Conservation (phyloP, 2,888 invertebrate genomes). For the Apamea epomidion region DNA sequence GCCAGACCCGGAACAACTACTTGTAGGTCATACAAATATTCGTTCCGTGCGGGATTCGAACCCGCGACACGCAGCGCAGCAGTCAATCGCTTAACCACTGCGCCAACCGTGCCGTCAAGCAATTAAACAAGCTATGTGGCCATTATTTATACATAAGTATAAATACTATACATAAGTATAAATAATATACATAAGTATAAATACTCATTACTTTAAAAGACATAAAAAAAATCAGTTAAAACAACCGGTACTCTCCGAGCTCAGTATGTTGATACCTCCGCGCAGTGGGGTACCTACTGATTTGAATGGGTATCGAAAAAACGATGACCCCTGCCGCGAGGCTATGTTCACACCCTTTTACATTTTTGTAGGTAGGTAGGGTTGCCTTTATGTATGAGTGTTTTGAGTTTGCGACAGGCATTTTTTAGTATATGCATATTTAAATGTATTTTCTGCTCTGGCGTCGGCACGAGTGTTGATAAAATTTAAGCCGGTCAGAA, state of each 20-base stretch:
- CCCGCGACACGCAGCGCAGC: too few relatives aligned
- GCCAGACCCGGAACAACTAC: too few relatives aligned
- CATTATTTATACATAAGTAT: neutral
- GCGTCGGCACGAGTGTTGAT: neutral
- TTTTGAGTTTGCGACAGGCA: neutral
- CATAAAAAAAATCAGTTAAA: neutral
- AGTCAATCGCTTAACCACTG: too few relatives aligned
- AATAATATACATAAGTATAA: neutral
- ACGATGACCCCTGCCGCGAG: slow-evolving; percentile 52
- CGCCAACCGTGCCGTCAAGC: too few relatives aligned
- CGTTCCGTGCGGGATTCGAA: too few relatives aligned
- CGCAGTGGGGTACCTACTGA: slow-evolving; percentile 53
- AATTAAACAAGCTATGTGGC: too few relatives aligned
- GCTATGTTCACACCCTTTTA: slow-evolving; percentile 62
- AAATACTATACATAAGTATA: too few relatives aligned
- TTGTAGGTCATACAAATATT: too few relatives aligned
- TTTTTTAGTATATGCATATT: neutral
- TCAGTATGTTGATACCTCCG: slow-evolving; percentile 53
- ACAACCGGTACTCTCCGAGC: neutral
- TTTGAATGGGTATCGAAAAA: slow-evolving; percentile 44
- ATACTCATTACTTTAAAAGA: neutral
- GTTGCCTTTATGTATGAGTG: slow-evolving; percentile 11
- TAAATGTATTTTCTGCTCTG: neutral
- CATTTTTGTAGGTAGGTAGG: slow-evolving; percentile 15
- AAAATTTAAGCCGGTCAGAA: neutral